Evolutionary conservation across 2,888 invertebrate species (phyloP), one percentile per base, ranked within the genome.

Genomic region (Troglohyphantes excavatus): DNA sequence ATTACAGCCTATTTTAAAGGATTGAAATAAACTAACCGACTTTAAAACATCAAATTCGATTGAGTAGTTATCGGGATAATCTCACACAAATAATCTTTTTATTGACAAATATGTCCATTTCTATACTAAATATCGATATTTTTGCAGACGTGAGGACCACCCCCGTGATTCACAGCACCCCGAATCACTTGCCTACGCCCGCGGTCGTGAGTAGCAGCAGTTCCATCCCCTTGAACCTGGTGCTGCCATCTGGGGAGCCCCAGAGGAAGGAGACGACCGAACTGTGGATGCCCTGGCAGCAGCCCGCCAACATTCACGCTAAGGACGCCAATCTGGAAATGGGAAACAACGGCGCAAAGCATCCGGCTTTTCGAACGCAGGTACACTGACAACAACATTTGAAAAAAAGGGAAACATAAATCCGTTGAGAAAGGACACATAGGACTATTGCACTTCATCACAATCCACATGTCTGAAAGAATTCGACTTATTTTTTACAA

Each of bases 201-300:
- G n/a, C 79, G 2, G 73, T 73, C 11, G 68, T 68, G 3, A 75
- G 46, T 21, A 72, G 84, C 0, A 82, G 27, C 17, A 67, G 26
- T 17, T 79, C 90, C 2, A 83, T 39, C 17, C 90, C 90, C 19
- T 53, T 90, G 5, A 90, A 90, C n/a, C 61, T 90, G 17, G 90
- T 90, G 19, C 63, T 90, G 3, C 65, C 81, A 11, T 21, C 59
- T 61, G 26, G 67, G 1, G 68, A 75, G 53, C 73, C 68, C 0
- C 23, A 27, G 9, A 83, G 70, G 21, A 90, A 82, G 53, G 82
- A 85, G 21, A 39, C 43, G 63, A 85, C 87, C 0, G 90, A 85
- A 33, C 43, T 90, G 11, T 90, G 90, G 90, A 43, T 85, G 29
- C 90, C 90, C 1, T 90, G 90, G 90, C 90, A 90, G 23, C 90